Conservation (phyloP, 2,797 vertebrate genomes). For the Apogon talboti region DNA sequence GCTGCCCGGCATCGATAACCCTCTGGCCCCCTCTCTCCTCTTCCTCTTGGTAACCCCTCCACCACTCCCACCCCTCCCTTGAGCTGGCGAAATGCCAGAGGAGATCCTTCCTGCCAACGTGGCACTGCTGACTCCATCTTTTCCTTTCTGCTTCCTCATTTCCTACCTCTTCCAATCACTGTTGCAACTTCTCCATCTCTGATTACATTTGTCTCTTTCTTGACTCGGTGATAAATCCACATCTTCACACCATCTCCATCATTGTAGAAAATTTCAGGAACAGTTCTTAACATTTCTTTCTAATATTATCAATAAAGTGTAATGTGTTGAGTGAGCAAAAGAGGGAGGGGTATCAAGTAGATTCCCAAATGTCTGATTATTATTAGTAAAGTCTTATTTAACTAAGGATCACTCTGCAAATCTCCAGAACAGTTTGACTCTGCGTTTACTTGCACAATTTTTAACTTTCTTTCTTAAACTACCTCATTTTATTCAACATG, state of each 20-base stretch:
- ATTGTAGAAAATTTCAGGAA: no score
- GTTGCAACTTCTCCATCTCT: constrained; percentile 30
- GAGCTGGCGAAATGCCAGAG: constrained; percentile 75
- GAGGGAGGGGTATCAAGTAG: not conserved
- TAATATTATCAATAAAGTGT: constrained; percentile 1
- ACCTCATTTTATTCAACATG: no score
- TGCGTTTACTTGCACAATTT: no score
- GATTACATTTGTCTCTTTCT: constrained; percentile 12
- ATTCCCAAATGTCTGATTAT: not conserved
- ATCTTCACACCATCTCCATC: not conserved
- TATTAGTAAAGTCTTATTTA: not conserved
- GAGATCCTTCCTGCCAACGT: constrained; percentile 84
- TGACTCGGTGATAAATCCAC: constrained; percentile 13
- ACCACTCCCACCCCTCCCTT: constrained; percentile 20
- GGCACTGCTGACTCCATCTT: constrained; percentile 79
- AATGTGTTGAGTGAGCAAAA: not conserved
- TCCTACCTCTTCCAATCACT: constrained; percentile 48
- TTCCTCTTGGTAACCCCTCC: constrained; percentile 22
- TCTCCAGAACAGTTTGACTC: not conserved
- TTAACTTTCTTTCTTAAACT: no score
- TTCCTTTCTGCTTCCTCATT: constrained; percentile 59
- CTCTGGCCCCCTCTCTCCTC: constrained; percentile 46
- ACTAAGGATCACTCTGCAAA: not conserved
- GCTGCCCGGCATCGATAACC: constrained; percentile 56
- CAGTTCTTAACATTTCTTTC: constrained; percentile 1